Percentiles rank a stretch among this genome's conserved stretches.
phyloP scores from a whole-genome alignment of 2,113 vertebrate genomes.

The Pluvialis apricaria region DNA sequence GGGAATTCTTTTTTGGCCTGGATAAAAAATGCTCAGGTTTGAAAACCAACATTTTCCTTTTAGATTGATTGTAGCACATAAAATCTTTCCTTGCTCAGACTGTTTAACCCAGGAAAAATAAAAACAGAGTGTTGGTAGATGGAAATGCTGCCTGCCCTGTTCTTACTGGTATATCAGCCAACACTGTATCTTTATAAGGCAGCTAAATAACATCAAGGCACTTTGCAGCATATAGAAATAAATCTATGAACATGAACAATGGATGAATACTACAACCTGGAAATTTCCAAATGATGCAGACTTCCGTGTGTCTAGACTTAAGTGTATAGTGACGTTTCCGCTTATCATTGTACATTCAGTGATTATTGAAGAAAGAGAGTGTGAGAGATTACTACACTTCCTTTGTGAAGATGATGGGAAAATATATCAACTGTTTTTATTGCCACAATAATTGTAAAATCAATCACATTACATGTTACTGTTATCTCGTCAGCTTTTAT shows the following conservation, averaged over 20 bases:
- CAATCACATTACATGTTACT: not conserved
- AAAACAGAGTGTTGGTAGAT: not conserved
- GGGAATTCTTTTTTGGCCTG: not conserved
- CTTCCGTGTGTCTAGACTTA: not conserved
- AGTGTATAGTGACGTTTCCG: not conserved
- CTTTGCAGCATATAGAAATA: not conserved
- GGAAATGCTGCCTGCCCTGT: not conserved
- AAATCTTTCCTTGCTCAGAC: not conserved
- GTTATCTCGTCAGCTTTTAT: not conserved
- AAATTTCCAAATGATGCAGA: not conserved
- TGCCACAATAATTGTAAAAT: not conserved
- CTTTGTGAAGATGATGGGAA: not conserved
- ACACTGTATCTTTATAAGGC: not conserved
- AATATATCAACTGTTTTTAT: not conserved
- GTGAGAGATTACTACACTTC: not conserved
- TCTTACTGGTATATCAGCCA: not conserved
- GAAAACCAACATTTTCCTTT: not conserved
- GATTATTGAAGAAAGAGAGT: not conserved
- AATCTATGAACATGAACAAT: not conserved
- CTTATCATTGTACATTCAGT: not conserved
- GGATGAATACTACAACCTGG: not conserved
- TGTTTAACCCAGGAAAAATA: not conserved
- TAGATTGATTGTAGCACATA: not conserved
- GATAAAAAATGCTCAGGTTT: not conserved
- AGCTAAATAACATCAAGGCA: not conserved